Evolutionary conservation across 2,888 invertebrate species (phyloP).

Genomic region (Gasteruption jaculator): DNA sequence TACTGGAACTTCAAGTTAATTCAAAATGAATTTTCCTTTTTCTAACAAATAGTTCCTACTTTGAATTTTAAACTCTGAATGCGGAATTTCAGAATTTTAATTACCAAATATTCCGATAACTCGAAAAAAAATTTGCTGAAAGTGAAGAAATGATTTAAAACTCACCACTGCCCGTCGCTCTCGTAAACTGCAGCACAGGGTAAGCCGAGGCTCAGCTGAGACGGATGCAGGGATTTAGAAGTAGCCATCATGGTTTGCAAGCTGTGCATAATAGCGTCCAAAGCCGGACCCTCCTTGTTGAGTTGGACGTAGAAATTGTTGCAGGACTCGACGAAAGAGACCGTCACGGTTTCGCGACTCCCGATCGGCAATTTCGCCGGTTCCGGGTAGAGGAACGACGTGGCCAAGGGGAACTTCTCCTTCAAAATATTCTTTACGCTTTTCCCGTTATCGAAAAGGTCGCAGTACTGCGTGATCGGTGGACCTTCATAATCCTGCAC

Average conservation of each 20-base stretch:
- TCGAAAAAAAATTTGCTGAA: too few relatives aligned
- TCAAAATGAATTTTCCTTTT: too few relatives aligned
- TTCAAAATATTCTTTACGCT: slow-evolving; percentile 60
- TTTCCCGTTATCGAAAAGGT: slow-evolving; percentile 59
- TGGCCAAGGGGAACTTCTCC: slow-evolving; percentile 32
- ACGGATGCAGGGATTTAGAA: slow-evolving; percentile 44
- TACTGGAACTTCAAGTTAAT: too few relatives aligned
- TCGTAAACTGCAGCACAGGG: slow-evolving; percentile 79
- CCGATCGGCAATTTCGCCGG: slow-evolving; percentile 26
- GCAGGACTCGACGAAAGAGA: slow-evolving; percentile 67
- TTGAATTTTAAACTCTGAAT: not conserved
- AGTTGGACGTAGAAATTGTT: slow-evolving; percentile 72
- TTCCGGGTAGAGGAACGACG: slow-evolving; percentile 17
- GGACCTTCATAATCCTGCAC: slow-evolving; percentile 68
- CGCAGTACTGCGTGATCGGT: slow-evolving; percentile 71
- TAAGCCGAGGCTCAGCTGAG: slow-evolving; percentile 57
- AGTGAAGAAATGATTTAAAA: too few relatives aligned
- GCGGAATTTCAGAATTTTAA: not conserved
- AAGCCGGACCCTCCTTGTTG: slow-evolving; percentile 57
- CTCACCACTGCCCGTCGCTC: slow-evolving; percentile 72
- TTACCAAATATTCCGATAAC: too few relatives aligned
- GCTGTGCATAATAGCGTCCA: slow-evolving; percentile 65
- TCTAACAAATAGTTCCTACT: too few relatives aligned
- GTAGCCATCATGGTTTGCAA: slow-evolving; percentile 61
- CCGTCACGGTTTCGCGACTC: slow-evolving; percentile 43